phyloP scores from a whole-genome alignment of 2,797 vertebrate genomes.

The Otolemur crassicaudatus region DNA sequence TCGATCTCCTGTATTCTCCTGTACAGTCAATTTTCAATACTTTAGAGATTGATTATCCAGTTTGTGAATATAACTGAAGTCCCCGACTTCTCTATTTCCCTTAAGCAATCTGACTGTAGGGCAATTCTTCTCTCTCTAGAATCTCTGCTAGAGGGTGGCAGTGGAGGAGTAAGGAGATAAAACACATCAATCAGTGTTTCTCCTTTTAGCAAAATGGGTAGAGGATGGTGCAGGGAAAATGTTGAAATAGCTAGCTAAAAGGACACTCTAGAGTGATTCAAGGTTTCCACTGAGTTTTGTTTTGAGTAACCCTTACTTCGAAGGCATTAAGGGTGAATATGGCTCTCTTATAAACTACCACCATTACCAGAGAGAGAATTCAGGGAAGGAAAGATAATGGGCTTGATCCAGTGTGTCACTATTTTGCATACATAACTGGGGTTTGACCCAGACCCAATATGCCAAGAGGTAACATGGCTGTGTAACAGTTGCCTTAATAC shows the following conservation, averaged over 20 bases:
- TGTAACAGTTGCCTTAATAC: constrained; percentile 26
- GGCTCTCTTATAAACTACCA: constrained; percentile 28
- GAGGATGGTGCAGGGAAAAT: constrained; percentile 14
- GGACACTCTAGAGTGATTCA: constrained; percentile 7
- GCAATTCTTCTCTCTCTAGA: constrained; percentile 44
- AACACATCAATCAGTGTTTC: constrained; percentile 52
- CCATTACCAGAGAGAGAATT: constrained; percentile 30
- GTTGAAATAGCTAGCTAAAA: constrained; percentile 47
- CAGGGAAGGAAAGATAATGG: constrained; percentile 18
- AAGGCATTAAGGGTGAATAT: neutral
- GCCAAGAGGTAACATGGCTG: constrained; percentile 28
- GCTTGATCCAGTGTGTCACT: neutral
- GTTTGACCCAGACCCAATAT: neutral
- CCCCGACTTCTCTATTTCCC: constrained; percentile 51
- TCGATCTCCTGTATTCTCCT: neutral
- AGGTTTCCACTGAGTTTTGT: constrained; percentile 66
- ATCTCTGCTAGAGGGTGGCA: constrained; percentile 36
- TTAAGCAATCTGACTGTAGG: constrained; percentile 35
- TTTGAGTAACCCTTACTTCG: neutral
- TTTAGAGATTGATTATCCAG: constrained; percentile 52
- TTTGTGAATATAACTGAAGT: constrained; percentile 50
- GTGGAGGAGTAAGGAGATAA: constrained; percentile 34
- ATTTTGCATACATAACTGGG: constrained; percentile 23
- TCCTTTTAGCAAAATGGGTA: constrained; percentile 19
- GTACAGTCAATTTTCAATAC: constrained; percentile 29